Evolutionary conservation across 2,797 vertebrate genomes (phyloP).

Genomic region (Leucoraja ocellata): DNA sequence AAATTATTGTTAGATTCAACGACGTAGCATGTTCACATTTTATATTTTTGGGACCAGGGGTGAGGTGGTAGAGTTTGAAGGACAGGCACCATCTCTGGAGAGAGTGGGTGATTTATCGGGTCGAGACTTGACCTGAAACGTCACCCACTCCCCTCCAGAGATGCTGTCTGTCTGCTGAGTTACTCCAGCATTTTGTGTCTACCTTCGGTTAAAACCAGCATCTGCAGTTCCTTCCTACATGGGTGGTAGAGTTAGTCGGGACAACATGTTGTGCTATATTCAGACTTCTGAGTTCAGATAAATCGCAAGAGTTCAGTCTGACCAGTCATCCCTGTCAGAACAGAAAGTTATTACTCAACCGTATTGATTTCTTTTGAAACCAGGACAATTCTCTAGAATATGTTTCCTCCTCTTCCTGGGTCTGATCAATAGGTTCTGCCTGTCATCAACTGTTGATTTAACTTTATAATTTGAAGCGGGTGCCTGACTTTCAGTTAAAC

Average conservation of each 20-base stretch:
- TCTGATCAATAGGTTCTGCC: neutral
- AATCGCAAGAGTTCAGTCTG: neutral
- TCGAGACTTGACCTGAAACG: too few species aligned
- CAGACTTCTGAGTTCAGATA: neutral
- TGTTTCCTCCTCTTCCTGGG: neutral
- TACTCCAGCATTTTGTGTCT: too few species aligned
- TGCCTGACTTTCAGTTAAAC: neutral
- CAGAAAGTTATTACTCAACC: neutral
- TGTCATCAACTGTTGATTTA: neutral
- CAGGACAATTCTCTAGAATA: neutral
- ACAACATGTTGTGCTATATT: neutral
- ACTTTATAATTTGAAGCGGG: slow-evolving; percentile 8
- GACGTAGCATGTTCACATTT: neutral
- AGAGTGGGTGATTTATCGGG: too few species aligned
- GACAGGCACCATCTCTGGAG: too few species aligned
- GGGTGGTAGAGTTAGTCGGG: neutral
- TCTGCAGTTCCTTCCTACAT: too few species aligned
- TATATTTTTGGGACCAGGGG: neutral
- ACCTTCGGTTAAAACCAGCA: too few species aligned
- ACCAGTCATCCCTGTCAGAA: neutral
- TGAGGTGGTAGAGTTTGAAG: neutral
- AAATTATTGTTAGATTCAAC: neutral
- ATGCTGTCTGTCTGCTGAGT: too few species aligned
- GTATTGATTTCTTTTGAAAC: slow-evolving; percentile 4
- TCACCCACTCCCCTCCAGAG: too few species aligned